Evolutionary conservation across 2,888 invertebrate species (phyloP), one percentile per base, ranked within the genome.

Genomic region (Phania funesta): DNA sequence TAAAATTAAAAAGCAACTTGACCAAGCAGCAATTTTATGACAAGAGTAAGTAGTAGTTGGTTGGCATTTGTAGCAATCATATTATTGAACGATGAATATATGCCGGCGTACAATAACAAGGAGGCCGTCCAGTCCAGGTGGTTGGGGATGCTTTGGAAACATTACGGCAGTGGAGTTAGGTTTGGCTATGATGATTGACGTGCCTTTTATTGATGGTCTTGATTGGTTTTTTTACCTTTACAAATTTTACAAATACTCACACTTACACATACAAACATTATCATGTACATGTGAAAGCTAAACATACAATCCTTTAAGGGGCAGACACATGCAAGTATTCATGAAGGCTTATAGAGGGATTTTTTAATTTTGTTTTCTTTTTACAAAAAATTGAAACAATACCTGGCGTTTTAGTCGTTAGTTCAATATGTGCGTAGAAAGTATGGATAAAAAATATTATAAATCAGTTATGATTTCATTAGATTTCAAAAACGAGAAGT

Each of bases 161-260:
- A 58, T 56, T 50, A 65, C 38, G 58, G 18, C 52, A 24, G 22
- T 60, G 13, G 18, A 18, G 32, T 22, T 3, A 50, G 77, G 82
- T 68, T 74, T 56, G 71, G 52, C 67, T 76, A 35, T 77, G 87
- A 88, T 90, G 90, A 90, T 90, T 90, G 90, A 90, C 90, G 89
- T 89, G 89, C 88, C 87, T 90, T 90, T 90, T 89, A 90, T 90
- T 90, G 90, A 90, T 90, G 90, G 87, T 89, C 89, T 89, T 90
- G 90, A 90, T 90, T 90, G 90, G 89, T 89, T 60, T 68, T 54
- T 60, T 75, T 35, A 18, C 41, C 44, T 67, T 75, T 24, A 52
- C 22, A 44, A 62, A 52, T 70, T 46, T 52, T 58, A 41, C 48
- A 58, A 48, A 38, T 24, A 38, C 13, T 6, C 26, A 50, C 41